Conservation (phyloP, 1,140 invertebrate genomes). For the Procambarus virginalis region DNA sequence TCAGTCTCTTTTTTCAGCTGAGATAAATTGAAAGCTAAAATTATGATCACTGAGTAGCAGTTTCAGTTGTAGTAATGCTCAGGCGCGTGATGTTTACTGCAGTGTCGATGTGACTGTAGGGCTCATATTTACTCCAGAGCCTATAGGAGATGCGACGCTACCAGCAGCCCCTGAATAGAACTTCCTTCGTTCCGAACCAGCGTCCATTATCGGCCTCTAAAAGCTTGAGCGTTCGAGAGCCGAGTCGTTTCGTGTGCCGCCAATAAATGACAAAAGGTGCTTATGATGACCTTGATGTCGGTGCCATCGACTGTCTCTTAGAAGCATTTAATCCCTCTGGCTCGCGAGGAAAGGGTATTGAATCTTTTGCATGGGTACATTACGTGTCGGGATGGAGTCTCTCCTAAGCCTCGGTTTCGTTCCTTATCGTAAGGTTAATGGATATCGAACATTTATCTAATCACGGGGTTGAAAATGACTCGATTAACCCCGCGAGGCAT, state of each 20-base stretch:
- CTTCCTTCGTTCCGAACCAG: slow-evolving; percentile 10
- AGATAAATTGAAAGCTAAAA: neutral
- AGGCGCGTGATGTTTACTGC: slow-evolving; percentile 13
- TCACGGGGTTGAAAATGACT: slow-evolving; percentile 56
- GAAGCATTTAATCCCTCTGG: slow-evolving; percentile 37
- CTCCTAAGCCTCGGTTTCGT: slow-evolving; percentile 22
- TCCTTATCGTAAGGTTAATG: slow-evolving; percentile 49
- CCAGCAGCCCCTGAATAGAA: slow-evolving; percentile 16
- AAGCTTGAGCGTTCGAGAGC: slow-evolving; percentile 38
- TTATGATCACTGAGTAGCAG: neutral
- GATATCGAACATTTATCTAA: slow-evolving; percentile 63
- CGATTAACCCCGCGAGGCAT: slow-evolving; percentile 17
- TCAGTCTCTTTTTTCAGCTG: neutral
- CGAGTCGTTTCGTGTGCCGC: slow-evolving; percentile 54
- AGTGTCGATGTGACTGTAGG: neutral
- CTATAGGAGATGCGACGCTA: slow-evolving; percentile 17
- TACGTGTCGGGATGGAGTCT: slow-evolving; percentile 38
- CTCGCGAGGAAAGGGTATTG: slow-evolving; percentile 22
- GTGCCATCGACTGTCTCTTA: slow-evolving; percentile 27
- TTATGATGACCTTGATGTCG: slow-evolving; percentile 52
- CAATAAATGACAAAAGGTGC: slow-evolving; percentile 66
- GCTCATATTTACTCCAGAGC: neutral
- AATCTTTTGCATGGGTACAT: slow-evolving; percentile 41
- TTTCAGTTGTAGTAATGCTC: neutral
- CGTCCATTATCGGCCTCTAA: slow-evolving; percentile 56